Evolutionary conservation across 2,888 invertebrate genomes (phyloP), one percentile per base, ranked within the genome.

Genomic region (Spisula subtruncata): DNA sequence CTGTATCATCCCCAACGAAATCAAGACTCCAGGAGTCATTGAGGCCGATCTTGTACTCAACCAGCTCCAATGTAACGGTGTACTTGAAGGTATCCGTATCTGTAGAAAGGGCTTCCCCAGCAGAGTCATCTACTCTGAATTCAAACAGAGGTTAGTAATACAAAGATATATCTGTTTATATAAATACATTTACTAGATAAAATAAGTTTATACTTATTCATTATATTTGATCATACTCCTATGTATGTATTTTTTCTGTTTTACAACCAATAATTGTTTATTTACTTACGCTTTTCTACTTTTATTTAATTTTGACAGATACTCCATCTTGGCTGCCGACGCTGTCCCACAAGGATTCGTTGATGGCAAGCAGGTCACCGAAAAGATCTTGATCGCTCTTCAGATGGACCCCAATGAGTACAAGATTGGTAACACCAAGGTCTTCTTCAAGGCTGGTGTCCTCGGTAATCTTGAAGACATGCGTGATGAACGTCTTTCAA

Each of bases 1-100:
- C 98, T 99, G 99, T 97, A 99, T 99, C 98, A 99, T 99, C 97
- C 99, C 99, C 97, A 99, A 99, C 95, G 97, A 97, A 94, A 95
- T 96, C 93, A 97, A 97, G 95, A 94, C 95, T 87, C 96, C 97
- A 88, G 97, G 99, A 97, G 97, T 99, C 95, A 99, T 99, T 97
- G 99, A 99, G 97, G 99, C 99, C 95, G 98, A 98, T 97, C 98
- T 99, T 97, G 99, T 99, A 93, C 98, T 99, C 98, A 99, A 99
- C 97, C 99, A 99, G 98, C 98, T 99, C 97, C 99, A 99, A 96
- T 99, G 99, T 98, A 99, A 99, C 98, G 99, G 99, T 98, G 99
- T 99, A 97, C 98, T 99, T 98, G 99, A 99, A 98, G 99, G 99
- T 98, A 99, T 99, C 98, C 99, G 99, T 98, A 99, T 99, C 98